A percentile compares a stretch with the other conserved stretches of the same genome.
Evolutionary conservation across 2,797 vertebrate genomes (phyloP).

Genomic region (Xyrichtys novacula): DNA sequence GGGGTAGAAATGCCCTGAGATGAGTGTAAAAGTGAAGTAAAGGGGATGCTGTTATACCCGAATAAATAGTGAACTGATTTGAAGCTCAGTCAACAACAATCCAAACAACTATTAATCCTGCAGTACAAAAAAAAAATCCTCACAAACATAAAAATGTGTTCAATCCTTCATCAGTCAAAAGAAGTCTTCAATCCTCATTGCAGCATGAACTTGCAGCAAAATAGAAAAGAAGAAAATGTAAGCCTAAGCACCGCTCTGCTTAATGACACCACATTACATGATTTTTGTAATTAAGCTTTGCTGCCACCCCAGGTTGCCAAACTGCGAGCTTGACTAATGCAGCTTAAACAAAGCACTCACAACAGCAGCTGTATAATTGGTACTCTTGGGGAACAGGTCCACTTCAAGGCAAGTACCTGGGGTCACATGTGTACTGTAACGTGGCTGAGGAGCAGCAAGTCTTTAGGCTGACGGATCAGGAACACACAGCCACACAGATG

Average conservation of each 20-base stretch:
- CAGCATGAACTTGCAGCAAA: neutral
- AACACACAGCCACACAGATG: constrained; percentile 21
- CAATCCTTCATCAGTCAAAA: constrained; percentile 7
- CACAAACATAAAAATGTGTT: neutral
- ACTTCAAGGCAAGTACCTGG: constrained; percentile 51
- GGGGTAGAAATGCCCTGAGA: neutral
- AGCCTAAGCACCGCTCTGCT: constrained; percentile 22
- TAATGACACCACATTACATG: constrained; percentile 41
- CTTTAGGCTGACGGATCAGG: constrained; percentile 22
- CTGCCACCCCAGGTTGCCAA: constrained; percentile 39
- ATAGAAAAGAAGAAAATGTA: constrained; percentile 14
- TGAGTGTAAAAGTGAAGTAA: neutral
- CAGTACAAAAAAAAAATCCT: neutral
- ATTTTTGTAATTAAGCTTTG: constrained; percentile 51
- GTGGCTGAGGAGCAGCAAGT: constrained; percentile 29
- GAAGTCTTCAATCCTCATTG: neutral
- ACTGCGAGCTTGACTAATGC: constrained; percentile 52
- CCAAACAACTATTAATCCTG: constrained; percentile 10
- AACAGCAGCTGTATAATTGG: constrained; percentile 53
- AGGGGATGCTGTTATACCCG: neutral
- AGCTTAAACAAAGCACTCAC: constrained; percentile 51
- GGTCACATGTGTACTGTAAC: constrained; percentile 28
- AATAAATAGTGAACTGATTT: constrained; percentile 3
- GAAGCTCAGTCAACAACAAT: neutral
- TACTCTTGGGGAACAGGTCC: constrained; percentile 51